Base-by-base conservation (phyloP, 2,113 vertebrate genomes). In the Paedocypris sp. region DNA sequence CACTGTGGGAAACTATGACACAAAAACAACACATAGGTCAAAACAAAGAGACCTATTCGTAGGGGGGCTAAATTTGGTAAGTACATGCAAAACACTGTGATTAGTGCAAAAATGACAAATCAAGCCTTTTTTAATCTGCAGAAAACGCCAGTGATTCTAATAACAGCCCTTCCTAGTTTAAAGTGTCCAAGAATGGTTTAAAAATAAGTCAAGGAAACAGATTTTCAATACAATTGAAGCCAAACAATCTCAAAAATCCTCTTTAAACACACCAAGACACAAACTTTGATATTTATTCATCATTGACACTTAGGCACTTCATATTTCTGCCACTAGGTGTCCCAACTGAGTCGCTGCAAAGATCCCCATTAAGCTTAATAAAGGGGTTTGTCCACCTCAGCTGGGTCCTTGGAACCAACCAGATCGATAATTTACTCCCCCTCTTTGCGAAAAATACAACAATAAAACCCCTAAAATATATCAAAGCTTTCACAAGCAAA, bases 261-360 rank as follows among this genome's bases (percentile, higher is more conserved):
- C n/a, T n/a, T n/a, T n/a, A n/a, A n/a, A n/a, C n/a, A n/a, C n/a
- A n/a, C n/a, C n/a, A n/a, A n/a, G n/a, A n/a, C n/a, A n/a, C n/a
- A n/a, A n/a, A n/a, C n/a, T n/a, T n/a, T n/a, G n/a, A n/a, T n/a
- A n/a, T n/a, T n/a, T n/a, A n/a, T n/a, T n/a, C n/a, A n/a, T n/a
- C n/a, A n/a, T n/a, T n/a, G n/a, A n/a, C n/a, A n/a, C n/a, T n/a
- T n/a, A n/a, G n/a, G n/a, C n/a, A n/a, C n/a, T n/a, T n/a, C n/a
- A n/a, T 31, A 20, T 29, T 57, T 31, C 16, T 43, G 3, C 38
- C 53, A 43, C 53, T 57, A 43, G 53, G 36, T 57, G 53, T 57
- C 53, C 19, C 16, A 57, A 43, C 53, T 57, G 53, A 57, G 53
- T 57, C 39, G 43, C 16, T 11, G 22, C 25, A 43, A 41, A 25